These are phyloP conservation scores for Amia ocellicauda DNA, from an alignment of 2,113 vertebrate genomes.

Conservation along the genomic window DNA sequence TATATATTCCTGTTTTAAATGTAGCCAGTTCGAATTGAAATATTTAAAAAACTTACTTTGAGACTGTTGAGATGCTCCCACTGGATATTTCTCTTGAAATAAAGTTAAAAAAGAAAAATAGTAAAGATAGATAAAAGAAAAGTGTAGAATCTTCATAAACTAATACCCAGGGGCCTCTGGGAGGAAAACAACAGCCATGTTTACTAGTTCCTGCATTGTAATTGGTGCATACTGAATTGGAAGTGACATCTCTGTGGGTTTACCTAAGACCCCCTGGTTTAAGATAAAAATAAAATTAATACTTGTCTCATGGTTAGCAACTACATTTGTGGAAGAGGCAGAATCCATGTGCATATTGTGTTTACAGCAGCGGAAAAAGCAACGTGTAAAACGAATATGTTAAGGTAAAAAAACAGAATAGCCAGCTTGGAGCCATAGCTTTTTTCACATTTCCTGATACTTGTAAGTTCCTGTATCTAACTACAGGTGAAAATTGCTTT, in stretches of 20 bases:
- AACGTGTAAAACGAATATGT: background rate
- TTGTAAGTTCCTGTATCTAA: background rate
- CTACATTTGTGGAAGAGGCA: conserved; percentile 1
- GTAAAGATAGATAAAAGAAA: too few species aligned
- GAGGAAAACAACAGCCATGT: conserved; percentile 34
- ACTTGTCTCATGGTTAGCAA: conserved; percentile 19
- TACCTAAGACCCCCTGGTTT: conserved; percentile 28
- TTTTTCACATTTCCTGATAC: background rate
- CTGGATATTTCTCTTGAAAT: conserved; percentile 4
- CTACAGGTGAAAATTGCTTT: conserved; percentile 38
- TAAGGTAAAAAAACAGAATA: too few species aligned
- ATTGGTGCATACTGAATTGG: conserved; percentile 36
- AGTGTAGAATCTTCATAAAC: conserved; percentile 9
- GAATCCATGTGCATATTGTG: background rate
- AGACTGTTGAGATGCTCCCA: conserved; percentile 7
- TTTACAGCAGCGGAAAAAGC: background rate
- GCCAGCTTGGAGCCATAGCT: background rate
- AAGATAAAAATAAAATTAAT: conserved; percentile 6
- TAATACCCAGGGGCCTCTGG: conserved; percentile 21
- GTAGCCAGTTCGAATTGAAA: conserved; percentile 9
- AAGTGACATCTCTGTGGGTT: conserved; percentile 34
- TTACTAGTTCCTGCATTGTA: conserved; percentile 26
- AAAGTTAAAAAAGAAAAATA: too few species aligned
- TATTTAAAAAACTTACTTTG: conserved; percentile 28
- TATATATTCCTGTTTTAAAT: background rate